Evolutionary conservation across 2,888 invertebrate genomes (phyloP), one percentile per base, ranked within the genome.

Genomic region (Chrysomela aeneicollis): DNA sequence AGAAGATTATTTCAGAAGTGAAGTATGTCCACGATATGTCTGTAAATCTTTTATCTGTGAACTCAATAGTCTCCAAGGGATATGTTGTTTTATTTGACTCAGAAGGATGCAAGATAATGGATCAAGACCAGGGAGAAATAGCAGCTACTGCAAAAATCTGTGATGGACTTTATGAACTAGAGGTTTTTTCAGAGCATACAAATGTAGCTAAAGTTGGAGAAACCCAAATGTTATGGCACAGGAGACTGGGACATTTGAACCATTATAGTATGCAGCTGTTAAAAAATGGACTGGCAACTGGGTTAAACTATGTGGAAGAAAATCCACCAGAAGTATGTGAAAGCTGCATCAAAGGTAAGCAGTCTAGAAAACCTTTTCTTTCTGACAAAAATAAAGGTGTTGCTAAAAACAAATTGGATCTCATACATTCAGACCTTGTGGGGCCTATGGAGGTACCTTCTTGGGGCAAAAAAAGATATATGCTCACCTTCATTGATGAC

Each of bases 321-420:
- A 8, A 49, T 3, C 18, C 2, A 49, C 49, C 49, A 49, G 49
- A 49, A 42, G n/a, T 6, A 42, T 71, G 71, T 66, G 63, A 64
- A 17, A 61, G 66, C 22, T 69, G 69, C 47, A 57, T 69, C 8
- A 37, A 60, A 65, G 67, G 42, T 42, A 15, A 42, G 42, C 42
- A 42, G n/a, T 17, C 61, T 22, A 61, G 66, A 60, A 66, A 59
- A 64, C 78, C 54, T 78, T 78, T 71, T 76, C 78, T 69, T 61
- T 81, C 37, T 75, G 80, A 63, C 64, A 72, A 50, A 81, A 81
- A 71, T 61, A 68, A 59, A 74, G 81, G 66, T 73, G 76, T 35
- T 5, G 42, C 42, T 4, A 42, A 42, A 42, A 42, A 42, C 6
- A 42, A 42, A 42, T 15, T 42, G n/a, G 42, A 42, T 15, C 42